These are phyloP conservation scores for Mugil cephalus DNA, from an alignment of 2,113 vertebrate species.

Conservation along the genomic window DNA sequence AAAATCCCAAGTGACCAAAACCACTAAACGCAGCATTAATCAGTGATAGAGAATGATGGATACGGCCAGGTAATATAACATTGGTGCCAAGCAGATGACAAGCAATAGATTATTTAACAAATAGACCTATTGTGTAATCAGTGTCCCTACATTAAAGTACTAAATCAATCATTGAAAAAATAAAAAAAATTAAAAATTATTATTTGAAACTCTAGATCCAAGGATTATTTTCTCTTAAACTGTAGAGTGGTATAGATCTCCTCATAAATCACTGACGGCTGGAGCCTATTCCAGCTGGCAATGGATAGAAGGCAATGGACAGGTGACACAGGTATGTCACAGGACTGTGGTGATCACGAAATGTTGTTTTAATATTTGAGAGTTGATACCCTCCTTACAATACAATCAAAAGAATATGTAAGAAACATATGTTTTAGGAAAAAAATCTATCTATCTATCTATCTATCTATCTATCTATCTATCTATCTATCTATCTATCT, in stretches of 20 bases:
- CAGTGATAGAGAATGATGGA: slow-evolving; percentile 27
- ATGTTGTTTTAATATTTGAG: no score
- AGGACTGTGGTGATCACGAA: no score
- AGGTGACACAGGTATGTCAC: no score
- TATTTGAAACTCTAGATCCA: not conserved
- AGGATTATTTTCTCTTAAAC: not conserved
- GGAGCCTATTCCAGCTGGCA: no score
- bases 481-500: no score
- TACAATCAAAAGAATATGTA: no score
- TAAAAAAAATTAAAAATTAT: not conserved
- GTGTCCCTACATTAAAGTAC: not conserved
- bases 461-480: no score
- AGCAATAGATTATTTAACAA: slow-evolving; percentile 10
- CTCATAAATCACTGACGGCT: not conserved
- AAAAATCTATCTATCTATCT: no score
- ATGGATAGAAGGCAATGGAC: no score
- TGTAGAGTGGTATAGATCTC: not conserved
- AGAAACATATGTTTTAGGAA: no score
- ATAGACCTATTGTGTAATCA: not conserved
- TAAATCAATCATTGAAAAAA: not conserved
- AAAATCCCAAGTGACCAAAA: slow-evolving; percentile 45
- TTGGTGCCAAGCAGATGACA: not conserved
- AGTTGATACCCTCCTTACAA: no score
- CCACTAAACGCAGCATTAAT: slow-evolving; percentile 40
- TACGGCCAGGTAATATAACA: slow-evolving; percentile 13